A percentile compares a stretch with the other conserved stretches of the same genome.
phyloP scores from a whole-genome alignment of 2,888 invertebrate genomes.

The Brenthis ino region DNA sequence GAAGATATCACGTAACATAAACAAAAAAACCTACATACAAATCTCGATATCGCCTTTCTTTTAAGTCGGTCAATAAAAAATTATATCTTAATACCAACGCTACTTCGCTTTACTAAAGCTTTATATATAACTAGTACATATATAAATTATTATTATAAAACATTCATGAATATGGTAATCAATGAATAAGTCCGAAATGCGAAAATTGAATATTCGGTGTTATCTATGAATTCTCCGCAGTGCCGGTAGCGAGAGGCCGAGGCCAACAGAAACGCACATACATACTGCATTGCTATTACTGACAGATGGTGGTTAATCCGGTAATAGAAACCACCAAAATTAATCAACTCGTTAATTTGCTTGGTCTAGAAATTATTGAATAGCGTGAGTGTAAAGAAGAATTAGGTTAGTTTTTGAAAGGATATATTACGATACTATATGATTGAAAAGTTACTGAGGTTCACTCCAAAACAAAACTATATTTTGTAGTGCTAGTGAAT shows the following conservation, averaged over 20 bases:
- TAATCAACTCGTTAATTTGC: slow-evolving; percentile 26
- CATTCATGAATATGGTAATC: no score
- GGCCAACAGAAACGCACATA: slow-evolving; percentile 1
- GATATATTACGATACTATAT: not conserved
- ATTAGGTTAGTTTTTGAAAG: slow-evolving; percentile 1
- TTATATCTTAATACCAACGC: no score
- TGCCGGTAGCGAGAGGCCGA: not conserved
- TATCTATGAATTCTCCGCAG: not conserved
- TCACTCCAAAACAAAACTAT: no score
- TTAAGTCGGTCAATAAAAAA: no score
- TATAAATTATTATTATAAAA: no score
- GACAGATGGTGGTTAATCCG: slow-evolving; percentile 38
- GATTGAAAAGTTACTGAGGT: not conserved
- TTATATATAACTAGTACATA: no score
- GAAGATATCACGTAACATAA: no score
- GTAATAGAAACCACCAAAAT: slow-evolving; percentile 36
- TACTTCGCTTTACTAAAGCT: no score
- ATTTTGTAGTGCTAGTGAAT: no score
- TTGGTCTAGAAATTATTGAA: slow-evolving; percentile 21
- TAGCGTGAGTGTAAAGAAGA: slow-evolving; percentile 7
- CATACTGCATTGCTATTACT: slow-evolving; percentile 27
- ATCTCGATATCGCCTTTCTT: no score
- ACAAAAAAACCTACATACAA: no score
- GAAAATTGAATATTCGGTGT: not conserved
- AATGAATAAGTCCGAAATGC: no score